Conservation (phyloP, 2,888 invertebrate genomes). For the Alentia gelatinosa region DNA sequence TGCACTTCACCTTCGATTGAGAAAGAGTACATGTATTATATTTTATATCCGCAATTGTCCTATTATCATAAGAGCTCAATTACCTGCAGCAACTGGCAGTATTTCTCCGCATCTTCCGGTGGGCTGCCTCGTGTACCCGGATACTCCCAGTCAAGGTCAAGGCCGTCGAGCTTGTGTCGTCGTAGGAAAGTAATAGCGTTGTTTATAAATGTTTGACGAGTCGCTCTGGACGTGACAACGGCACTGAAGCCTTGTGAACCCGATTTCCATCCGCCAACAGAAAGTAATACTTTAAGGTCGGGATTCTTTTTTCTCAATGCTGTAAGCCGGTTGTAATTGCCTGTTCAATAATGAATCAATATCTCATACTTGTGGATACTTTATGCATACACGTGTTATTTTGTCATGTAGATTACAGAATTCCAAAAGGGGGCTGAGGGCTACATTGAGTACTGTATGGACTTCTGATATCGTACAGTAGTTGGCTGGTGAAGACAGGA, state of each 20-base stretch:
- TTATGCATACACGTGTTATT: too few relatives aligned
- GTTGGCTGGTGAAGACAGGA: too few relatives aligned
- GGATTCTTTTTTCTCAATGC: background rate
- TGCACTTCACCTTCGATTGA: too few relatives aligned
- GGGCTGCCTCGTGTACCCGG: constrained; percentile 25
- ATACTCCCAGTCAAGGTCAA: constrained; percentile 48
- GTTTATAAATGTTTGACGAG: constrained; percentile 8
- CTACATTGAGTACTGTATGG: too few relatives aligned
- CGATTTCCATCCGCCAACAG: constrained; percentile 35
- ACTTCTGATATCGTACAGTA: too few relatives aligned
- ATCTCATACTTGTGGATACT: too few relatives aligned
- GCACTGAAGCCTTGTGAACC: constrained; percentile 3
- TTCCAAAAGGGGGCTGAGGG: too few relatives aligned
- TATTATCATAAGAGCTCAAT: too few relatives aligned
- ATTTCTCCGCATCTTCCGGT: constrained; percentile 1
- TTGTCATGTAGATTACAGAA: too few relatives aligned
- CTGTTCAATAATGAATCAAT: too few relatives aligned
- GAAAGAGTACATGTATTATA: too few relatives aligned
- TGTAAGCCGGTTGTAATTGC: constrained; percentile 1
- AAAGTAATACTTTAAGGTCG: background rate
- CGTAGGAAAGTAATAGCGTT: constrained; percentile 12
- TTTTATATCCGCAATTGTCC: too few relatives aligned
- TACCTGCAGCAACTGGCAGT: constrained; percentile 18
- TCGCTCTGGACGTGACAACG: background rate
- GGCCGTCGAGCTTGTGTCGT: background rate